Evolutionary conservation across 2,888 invertebrate species (phyloP).

Genomic region (Chymomyza procnemis): DNA sequence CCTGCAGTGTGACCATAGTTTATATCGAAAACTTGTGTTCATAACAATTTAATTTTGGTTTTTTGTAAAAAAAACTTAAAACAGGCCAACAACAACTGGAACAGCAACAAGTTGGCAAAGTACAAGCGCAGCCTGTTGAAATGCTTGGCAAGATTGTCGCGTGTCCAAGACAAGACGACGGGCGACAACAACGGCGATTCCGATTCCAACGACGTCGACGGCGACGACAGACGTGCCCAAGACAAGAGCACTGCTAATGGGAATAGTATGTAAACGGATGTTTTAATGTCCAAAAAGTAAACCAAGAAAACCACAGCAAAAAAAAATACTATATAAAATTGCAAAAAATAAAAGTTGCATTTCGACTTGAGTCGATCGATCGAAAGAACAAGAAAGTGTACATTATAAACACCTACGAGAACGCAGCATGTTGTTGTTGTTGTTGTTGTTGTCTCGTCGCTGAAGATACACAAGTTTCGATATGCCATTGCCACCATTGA

Average conservation of each 20-base stretch:
- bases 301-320: slow-evolving; percentile 61
- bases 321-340: slow-evolving; percentile 2
- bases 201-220: background rate
- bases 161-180: slow-evolving; percentile 62
- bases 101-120: slow-evolving; percentile 29
- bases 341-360: slow-evolving; percentile 27
- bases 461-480: slow-evolving; percentile 56
- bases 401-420: slow-evolving; percentile 70
- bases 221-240: slow-evolving; percentile 11
- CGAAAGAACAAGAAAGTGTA: slow-evolving; percentile 65
- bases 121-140: slow-evolving; percentile 23
- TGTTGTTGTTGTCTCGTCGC: slow-evolving; percentile 20
- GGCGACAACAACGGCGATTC: slow-evolving; percentile 24
- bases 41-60: slow-evolving; percentile 72
- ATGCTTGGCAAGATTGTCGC: slow-evolving; percentile 60
- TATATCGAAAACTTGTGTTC: slow-evolving; percentile 70
- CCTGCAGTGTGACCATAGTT: slow-evolving; percentile 65
- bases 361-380: slow-evolving; percentile 39
- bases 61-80: slow-evolving; percentile 53
- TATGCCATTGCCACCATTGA: slow-evolving; percentile 46
- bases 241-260: slow-evolving; percentile 73
- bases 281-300: slow-evolving; percentile 75
- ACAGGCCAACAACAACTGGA: slow-evolving; percentile 24
- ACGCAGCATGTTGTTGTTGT: slow-evolving; percentile 30
- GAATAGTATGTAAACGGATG: slow-evolving; percentile 76